Evolutionary conservation across 2,888 invertebrate genomes (phyloP), one percentile per base, ranked within the genome.

Genomic region (Eutolmus rufibarbis): DNA sequence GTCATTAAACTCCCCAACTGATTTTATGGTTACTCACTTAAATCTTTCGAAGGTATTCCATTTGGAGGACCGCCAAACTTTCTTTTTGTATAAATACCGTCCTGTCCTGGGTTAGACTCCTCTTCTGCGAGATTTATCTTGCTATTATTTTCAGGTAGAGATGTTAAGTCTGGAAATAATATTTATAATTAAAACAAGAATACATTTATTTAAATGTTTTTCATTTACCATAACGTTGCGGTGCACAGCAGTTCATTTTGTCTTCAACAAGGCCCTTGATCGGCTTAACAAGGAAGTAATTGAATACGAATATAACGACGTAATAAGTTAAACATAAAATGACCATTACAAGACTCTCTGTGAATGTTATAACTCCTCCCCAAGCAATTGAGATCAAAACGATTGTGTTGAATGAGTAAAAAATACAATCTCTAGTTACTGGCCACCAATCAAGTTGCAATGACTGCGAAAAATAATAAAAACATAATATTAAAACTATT

Each of bases 361-460:
- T 95, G 96, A 97, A 97, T 88, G 94, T 95, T 40, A 98, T 94
- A 87, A 93, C 92, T 2, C 96, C 96, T 90, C 98, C 98, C 95
- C 96, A 96, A 37, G 97, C 95, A 79, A 97, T 94, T 1, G 93
- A 90, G 0, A 97, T 95, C 37, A 98, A 92, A 1, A 95, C 93
- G 9, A 94, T 92, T 0, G 98, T 95, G 77, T 97, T 95, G 31
- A 96, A 91, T 88, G 95, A 94, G 91, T 98, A 98, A 87, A 97
- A 95, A 8, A 95, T 90, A 76, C 96, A 96, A 90, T 98, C 98
- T 88, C 98, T 93, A 0, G 96, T 95, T 28, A 98, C 94, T 0
- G 98, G 97, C 93, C 95, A 96, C 94, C 95, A 95, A 90, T 97
- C 96, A 81, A 98, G 93, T 89, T 95, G 93, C 40, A 97, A 95